Percentiles rank a stretch among this genome's conserved stretches.
phyloP scores from a whole-genome alignment of 2,113 vertebrate genomes.

The Syngnathus floridae region DNA sequence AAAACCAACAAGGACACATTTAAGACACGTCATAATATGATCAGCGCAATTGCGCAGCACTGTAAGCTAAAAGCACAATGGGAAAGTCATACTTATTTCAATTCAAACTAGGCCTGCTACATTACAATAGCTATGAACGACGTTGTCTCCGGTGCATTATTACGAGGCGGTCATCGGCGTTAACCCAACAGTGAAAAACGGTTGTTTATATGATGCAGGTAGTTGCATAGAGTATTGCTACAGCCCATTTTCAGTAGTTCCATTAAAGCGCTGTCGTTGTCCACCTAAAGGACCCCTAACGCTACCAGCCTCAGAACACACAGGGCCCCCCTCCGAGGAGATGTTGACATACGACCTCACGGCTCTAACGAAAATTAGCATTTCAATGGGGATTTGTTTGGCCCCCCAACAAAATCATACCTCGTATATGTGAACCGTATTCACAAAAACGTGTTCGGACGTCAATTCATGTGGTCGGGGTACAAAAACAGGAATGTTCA shows the following conservation, averaged over 20 bases:
- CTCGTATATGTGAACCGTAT: conserved; percentile 2
- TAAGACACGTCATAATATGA: not conserved
- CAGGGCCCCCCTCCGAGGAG: conserved; percentile 66
- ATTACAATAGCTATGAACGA: not conserved
- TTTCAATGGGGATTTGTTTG: not conserved
- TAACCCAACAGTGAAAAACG: not conserved
- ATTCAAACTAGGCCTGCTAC: not conserved
- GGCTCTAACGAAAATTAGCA: conserved; percentile 12
- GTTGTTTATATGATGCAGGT: not conserved
- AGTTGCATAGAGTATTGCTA: not conserved
- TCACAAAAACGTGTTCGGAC: not conserved
- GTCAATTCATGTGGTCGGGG: not conserved
- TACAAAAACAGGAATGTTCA: conserved; percentile 18
- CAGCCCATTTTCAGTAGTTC: not conserved
- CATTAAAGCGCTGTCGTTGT: conserved; percentile 1
- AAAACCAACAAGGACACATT: not conserved
- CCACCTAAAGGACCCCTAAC: conserved; percentile 67
- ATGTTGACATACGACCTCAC: conserved; percentile 71
- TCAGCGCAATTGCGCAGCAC: not conserved
- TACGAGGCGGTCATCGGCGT: not conserved
- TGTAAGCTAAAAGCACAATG: not conserved
- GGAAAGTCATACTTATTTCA: not conserved
- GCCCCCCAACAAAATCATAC: conserved; percentile 31
- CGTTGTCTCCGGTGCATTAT: not conserved
- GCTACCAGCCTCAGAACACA: conserved; percentile 23